These are phyloP conservation scores for Orius insidiosus DNA, from an alignment of 1,140 invertebrate species.

Conservation along the genomic window DNA sequence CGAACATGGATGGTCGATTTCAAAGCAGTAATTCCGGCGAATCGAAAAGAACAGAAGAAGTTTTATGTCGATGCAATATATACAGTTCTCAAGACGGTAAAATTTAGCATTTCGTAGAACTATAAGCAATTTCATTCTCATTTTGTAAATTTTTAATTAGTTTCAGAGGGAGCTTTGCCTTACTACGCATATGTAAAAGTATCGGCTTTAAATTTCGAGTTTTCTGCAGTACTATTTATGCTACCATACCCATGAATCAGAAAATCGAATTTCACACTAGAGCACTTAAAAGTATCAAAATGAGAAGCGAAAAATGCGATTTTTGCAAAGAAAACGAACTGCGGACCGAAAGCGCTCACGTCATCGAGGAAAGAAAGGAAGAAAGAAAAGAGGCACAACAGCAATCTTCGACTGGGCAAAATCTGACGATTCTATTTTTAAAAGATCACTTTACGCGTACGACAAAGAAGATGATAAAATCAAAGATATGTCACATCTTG, in stretches of 20 bases:
- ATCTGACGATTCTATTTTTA: background rate
- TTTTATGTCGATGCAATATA: background rate
- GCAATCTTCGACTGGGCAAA: background rate
- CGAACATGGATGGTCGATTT: background rate
- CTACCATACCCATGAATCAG: constrained; percentile 8
- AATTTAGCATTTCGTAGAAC: too few relatives aligned
- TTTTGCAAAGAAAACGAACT: constrained; percentile 1
- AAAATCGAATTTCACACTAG: constrained; percentile 10
- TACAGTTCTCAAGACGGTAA: background rate
- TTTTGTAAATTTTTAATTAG: too few relatives aligned
- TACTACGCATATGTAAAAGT: constrained; percentile 8
- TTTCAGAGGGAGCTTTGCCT: background rate
- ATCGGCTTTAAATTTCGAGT: constrained; percentile 7
- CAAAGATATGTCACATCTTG: background rate
- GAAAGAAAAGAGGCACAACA: background rate
- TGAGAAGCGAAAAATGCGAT: constrained; percentile 3
- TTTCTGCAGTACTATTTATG: constrained; percentile 7
- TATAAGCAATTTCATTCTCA: too few relatives aligned
- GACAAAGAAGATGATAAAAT: background rate
- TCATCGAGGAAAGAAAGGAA: background rate
- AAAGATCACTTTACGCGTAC: background rate
- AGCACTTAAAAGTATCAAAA: constrained; percentile 8
- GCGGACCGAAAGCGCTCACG: background rate
- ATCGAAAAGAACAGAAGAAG: background rate
- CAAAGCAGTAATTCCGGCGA: background rate